A percentile compares a stretch with the other conserved stretches of the same genome.
These are phyloP conservation scores for Zophobas atratus DNA, from an alignment of 1,140 invertebrate species.

Conservation along the genomic window DNA sequence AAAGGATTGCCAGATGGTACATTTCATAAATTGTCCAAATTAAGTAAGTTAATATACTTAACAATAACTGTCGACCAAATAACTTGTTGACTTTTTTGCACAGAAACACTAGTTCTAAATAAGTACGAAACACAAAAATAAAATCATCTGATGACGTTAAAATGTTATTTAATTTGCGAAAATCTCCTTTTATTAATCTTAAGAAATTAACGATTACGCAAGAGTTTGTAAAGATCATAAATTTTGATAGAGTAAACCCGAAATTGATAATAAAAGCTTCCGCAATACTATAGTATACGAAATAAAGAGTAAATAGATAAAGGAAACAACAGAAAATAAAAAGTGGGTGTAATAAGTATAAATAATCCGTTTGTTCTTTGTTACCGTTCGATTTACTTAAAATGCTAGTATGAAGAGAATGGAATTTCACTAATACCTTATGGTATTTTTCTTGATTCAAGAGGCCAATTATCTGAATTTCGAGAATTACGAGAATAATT, in stretches of 20 bases:
- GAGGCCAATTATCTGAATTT: slow-evolving; percentile 1
- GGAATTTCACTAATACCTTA: background rate
- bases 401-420: background rate
- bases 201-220: slow-evolving; percentile 1
- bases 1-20: slow-evolving; percentile 9
- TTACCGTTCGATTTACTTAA: background rate
- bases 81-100: slow-evolving; percentile 24
- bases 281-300: background rate
- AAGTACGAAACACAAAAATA: background rate
- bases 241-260: slow-evolving; percentile 3
- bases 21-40: slow-evolving; percentile 24
- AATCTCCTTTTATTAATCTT: slow-evolving; percentile 3
- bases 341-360: background rate
- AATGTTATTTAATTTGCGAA: slow-evolving; percentile 1
- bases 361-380: background rate
- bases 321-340: slow-evolving; percentile 17
- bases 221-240: slow-evolving; percentile 18
- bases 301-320: slow-evolving; percentile 12
- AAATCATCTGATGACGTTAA: background rate
- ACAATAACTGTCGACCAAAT: slow-evolving; percentile 9
- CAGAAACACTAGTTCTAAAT: background rate
- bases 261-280: slow-evolving; percentile 8
- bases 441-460: background rate
- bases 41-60: slow-evolving; percentile 16
- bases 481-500: background rate